Conservation (phyloP, 1,140 invertebrate genomes). For the Bombus soroeensis region DNA sequence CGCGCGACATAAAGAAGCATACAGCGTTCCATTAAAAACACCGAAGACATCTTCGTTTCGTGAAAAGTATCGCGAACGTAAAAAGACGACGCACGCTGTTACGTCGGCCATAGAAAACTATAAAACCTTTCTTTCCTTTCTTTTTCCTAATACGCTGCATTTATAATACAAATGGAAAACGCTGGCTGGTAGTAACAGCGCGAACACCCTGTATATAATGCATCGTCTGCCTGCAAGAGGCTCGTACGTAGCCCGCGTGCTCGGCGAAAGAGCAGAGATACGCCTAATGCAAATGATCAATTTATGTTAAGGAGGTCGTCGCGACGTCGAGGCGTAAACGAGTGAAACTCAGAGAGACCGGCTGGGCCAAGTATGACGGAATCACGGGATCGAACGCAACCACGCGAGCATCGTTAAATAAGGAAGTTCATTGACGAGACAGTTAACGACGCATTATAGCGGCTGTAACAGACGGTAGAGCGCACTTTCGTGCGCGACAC, state of each 20-base stretch:
- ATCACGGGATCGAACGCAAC: neutral
- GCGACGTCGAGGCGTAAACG: neutral
- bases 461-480: neutral
- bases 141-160: too few species aligned
- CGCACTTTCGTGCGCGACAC: neutral
- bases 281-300: constrained; percentile 25
- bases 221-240: neutral
- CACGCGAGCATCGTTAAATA: constrained; percentile 29
- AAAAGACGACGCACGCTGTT: too few species aligned
- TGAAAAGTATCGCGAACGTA: too few species aligned
- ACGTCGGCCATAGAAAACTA: too few species aligned
- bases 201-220: neutral
- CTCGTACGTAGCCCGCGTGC: neutral
- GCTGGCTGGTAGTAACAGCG: too few species aligned
- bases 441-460: constrained; percentile 24
- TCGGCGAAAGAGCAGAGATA: neutral
- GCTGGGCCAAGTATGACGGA: neutral
- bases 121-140: too few species aligned
- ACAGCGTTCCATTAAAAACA: too few species aligned
- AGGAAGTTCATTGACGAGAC: constrained; percentile 40
- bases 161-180: too few species aligned
- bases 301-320: constrained; percentile 6
- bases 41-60: too few species aligned
- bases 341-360: neutral
- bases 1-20: too few species aligned